Evolutionary conservation across 1,140 invertebrate species (phyloP).

Genomic region (Venturia canescens): DNA sequence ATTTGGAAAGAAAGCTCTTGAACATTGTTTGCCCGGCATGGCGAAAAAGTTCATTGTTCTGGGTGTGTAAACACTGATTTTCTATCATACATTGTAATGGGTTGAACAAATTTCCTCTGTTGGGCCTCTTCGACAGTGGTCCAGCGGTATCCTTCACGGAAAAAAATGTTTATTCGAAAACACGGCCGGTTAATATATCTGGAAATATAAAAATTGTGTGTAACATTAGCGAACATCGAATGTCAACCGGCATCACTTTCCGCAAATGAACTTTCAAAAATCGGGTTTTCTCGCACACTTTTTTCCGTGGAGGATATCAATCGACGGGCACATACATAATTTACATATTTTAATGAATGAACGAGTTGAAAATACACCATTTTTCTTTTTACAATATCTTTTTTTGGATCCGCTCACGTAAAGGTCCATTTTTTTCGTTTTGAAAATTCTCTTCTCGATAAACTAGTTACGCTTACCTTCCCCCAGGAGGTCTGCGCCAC

Average conservation of each 20-base stretch:
- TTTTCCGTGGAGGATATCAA: constrained; percentile 14
- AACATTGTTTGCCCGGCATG: too few relatives aligned
- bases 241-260: background rate
- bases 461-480: too few relatives aligned
- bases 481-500: too few relatives aligned
- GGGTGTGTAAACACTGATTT: too few relatives aligned
- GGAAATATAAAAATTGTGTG: background rate
- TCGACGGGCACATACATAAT: background rate
- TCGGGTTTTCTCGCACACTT: constrained; percentile 7
- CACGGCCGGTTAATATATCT: constrained; percentile 7
- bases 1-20: too few relatives aligned
- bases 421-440: too few relatives aligned
- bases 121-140: constrained; percentile 18
- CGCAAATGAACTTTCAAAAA: background rate
- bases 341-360: background rate
- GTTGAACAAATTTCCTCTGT: background rate
- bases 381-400: too few relatives aligned
- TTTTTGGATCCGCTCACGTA: too few relatives aligned
- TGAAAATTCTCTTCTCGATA: too few relatives aligned
- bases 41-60: too few relatives aligned
- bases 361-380: too few relatives aligned
- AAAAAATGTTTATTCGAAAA: constrained; percentile 20
- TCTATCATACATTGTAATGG: too few relatives aligned
- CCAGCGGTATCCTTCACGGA: constrained; percentile 19
- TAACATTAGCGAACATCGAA: background rate